Percentiles rank a stretch among this genome's conserved stretches.
Evolutionary conservation across 2,113 vertebrate genomes (phyloP).

Genomic region (Platysternon megacephalum): DNA sequence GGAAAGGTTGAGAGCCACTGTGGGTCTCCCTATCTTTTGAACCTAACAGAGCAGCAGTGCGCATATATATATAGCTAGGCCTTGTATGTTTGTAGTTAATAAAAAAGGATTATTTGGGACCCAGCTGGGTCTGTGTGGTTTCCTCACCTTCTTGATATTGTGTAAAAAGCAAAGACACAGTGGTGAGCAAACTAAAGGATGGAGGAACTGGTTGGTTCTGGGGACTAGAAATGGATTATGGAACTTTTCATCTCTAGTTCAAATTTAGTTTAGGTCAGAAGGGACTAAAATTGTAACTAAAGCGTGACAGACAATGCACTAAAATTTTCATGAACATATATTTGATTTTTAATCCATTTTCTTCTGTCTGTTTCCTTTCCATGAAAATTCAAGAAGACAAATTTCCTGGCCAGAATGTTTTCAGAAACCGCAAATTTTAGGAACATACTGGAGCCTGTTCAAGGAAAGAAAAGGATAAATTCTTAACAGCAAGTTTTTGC

Average conservation of each 20-base stretch:
- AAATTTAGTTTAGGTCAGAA: neutral
- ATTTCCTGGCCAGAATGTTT: neutral
- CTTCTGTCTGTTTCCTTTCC: neutral
- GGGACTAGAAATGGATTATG: neutral
- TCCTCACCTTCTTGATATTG: neutral
- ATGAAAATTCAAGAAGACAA: neutral
- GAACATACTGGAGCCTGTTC: neutral
- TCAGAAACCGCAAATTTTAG: constrained; percentile 20
- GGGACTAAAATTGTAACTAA: neutral
- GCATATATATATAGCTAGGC: neutral
- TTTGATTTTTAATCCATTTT: neutral
- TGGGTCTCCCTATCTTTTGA: neutral
- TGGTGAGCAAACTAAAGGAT: neutral
- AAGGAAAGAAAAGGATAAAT: constrained; percentile 49
- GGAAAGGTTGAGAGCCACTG: too few relatives aligned
- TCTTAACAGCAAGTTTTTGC: constrained; percentile 37
- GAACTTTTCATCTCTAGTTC: neutral
- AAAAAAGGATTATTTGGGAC: neutral
- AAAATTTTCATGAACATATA: neutral
- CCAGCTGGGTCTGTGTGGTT: neutral
- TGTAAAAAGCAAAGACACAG: neutral
- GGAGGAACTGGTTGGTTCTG: neutral
- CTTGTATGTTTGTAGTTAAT: neutral
- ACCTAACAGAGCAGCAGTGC: neutral
- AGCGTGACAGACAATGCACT: neutral